Evolutionary conservation across 2,888 invertebrate genomes (phyloP).

Genomic region (Pyrrhosoma nymphula): DNA sequence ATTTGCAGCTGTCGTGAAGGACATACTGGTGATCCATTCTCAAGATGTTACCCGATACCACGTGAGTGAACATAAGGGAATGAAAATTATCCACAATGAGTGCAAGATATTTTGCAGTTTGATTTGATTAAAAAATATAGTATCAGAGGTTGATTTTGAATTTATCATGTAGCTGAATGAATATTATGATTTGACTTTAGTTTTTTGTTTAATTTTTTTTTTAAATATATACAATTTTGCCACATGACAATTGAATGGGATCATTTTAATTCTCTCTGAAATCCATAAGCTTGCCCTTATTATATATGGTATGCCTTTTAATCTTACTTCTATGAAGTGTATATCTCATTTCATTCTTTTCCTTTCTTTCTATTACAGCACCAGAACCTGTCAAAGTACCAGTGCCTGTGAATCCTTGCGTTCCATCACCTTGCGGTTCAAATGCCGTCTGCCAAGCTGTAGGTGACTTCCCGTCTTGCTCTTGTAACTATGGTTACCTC

Average conservation of each 20-base stretch:
- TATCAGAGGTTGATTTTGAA: not conserved
- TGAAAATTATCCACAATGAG: not conserved
- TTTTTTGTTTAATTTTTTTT: not conserved
- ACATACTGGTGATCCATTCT: conserved; percentile 75
- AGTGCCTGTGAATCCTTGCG: conserved; percentile 81
- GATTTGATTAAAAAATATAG: not conserved
- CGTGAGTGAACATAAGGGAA: conserved; percentile 26
- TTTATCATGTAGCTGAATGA: not conserved
- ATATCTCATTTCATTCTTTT: not conserved
- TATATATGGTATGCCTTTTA: not conserved
- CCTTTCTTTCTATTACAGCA: conserved; percentile 68
- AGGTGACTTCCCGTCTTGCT: conserved; percentile 80
- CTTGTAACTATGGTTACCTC: conserved; percentile 83
- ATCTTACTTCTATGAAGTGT: not conserved
- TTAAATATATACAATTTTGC: not conserved
- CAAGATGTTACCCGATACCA: conserved; percentile 71
- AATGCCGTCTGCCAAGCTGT: conserved; percentile 78
- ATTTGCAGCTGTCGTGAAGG: conserved; percentile 77
- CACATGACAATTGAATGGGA: not conserved
- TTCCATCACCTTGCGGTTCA: conserved; percentile 86
- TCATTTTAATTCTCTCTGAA: not conserved
- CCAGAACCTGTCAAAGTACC: conserved; percentile 49
- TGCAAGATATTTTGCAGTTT: not conserved
- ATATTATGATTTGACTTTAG: not conserved
- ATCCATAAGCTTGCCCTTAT: not conserved